Conservation (phyloP, 1,140 invertebrate species). For the Magallana angulata region DNA sequence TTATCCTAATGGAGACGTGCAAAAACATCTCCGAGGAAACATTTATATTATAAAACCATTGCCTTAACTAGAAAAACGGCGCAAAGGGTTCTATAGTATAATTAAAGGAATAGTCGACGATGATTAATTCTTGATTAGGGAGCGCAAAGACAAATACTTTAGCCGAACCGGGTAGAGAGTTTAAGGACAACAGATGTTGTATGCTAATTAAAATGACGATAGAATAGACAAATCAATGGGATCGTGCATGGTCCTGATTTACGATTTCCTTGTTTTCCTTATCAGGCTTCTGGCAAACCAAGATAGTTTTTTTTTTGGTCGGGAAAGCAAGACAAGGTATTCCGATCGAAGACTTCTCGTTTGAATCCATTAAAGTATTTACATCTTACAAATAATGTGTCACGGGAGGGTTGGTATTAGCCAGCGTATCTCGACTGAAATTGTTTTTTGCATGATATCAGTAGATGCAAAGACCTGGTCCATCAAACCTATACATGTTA, state of each 20-base stretch:
- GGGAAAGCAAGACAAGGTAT: not conserved
- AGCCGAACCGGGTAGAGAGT: not conserved
- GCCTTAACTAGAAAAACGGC: no score
- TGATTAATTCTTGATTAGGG: not conserved
- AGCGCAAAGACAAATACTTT: slow-evolving; percentile 9
- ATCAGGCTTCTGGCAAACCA: not conserved
- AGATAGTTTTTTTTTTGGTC: not conserved
- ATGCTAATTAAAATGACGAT: slow-evolving; percentile 21
- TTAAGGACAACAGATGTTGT: slow-evolving; percentile 30
- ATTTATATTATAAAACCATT: no score
- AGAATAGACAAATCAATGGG: slow-evolving; percentile 1
- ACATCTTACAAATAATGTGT: no score
- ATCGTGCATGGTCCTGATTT: slow-evolving; percentile 18
- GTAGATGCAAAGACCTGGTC: no score
- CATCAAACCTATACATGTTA: no score
- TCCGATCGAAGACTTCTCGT: not conserved
- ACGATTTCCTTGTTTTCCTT: slow-evolving; percentile 3
- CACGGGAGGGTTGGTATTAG: no score
- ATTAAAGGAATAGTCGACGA: not conserved
- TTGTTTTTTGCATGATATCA: no score
- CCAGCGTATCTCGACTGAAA: no score
- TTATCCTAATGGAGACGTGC: no score
- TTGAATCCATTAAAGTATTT: no score
- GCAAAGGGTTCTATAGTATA: not conserved
- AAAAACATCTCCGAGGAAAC: no score